Evolutionary conservation across 2,888 invertebrate species (phyloP).

Genomic region (Adelognathus sp.): DNA sequence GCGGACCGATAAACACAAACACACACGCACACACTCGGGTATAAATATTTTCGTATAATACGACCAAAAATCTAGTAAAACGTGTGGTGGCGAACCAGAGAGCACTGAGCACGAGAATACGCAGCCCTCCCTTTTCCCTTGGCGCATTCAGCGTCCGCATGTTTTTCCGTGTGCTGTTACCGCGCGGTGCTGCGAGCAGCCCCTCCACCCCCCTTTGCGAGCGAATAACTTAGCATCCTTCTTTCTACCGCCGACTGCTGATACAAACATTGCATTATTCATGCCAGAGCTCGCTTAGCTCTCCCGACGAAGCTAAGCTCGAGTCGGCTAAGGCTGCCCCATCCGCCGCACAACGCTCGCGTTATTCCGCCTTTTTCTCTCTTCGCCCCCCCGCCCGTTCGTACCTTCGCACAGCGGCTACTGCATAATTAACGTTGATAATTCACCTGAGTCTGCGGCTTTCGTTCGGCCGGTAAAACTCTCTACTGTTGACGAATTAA

Average conservation of each 20-base stretch:
- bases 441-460: constrained; percentile 62
- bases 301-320: constrained; percentile 60
- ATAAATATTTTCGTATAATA: background rate
- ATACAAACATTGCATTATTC: constrained; percentile 74
- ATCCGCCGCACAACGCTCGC: constrained; percentile 57
- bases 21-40: too few species aligned
- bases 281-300: constrained; percentile 64
- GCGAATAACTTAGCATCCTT: constrained; percentile 61
- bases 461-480: constrained; percentile 42
- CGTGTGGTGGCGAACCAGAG: background rate
- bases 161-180: constrained; percentile 16
- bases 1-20: background rate
- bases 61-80: background rate
- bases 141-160: constrained; percentile 28
- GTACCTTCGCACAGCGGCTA: constrained; percentile 46
- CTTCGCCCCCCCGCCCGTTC: constrained; percentile 1
- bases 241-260: constrained; percentile 62
- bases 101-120: constrained; percentile 15
- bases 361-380: background rate
- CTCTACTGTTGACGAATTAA: constrained; percentile 52
- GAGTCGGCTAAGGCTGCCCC: constrained; percentile 60
- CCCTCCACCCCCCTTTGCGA: constrained; percentile 23
- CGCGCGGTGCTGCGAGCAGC: background rate
- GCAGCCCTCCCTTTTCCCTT: background rate
- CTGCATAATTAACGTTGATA: constrained; percentile 72